phyloP scores from a whole-genome alignment of 1,140 invertebrate species.

The Macrocentrus cingulum region DNA sequence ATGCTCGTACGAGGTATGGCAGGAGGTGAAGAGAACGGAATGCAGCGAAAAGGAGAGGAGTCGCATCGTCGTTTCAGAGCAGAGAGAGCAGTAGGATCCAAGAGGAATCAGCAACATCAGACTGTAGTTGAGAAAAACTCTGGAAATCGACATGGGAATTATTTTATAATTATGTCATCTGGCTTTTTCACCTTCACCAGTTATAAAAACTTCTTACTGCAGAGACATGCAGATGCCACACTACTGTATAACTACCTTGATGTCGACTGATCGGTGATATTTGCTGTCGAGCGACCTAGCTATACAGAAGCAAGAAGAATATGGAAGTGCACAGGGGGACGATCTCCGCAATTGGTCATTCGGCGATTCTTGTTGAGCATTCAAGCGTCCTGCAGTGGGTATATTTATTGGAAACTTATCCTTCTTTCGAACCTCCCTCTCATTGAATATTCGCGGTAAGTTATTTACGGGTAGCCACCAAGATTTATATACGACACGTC shows the following conservation, averaged over 20 bases:
- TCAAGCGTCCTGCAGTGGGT: slow-evolving; percentile 50
- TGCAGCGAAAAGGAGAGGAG: neutral
- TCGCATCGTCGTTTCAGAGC: no score
- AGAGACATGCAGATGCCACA: neutral
- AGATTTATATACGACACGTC: slow-evolving; percentile 46
- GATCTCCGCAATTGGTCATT: slow-evolving; percentile 52
- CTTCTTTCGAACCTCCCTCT: slow-evolving; percentile 21
- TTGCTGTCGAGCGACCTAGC: no score
- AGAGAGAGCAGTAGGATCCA: no score
- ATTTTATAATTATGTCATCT: no score
- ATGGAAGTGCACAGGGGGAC: slow-evolving; percentile 13
- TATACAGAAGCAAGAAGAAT: neutral
- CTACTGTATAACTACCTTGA: no score
- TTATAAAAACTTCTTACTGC: neutral
- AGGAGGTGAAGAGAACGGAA: slow-evolving; percentile 1
- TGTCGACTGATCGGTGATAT: no score
- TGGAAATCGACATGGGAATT: no score
- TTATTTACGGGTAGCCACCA: slow-evolving; percentile 50
- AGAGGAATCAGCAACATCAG: no score
- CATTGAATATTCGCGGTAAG: slow-evolving; percentile 50
- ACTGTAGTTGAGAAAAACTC: no score
- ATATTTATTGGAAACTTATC: slow-evolving; percentile 52
- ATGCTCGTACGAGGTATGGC: slow-evolving; percentile 37
- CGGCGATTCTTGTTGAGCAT: slow-evolving; percentile 52
- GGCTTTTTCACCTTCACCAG: no score